Conservation (phyloP, 2,113 vertebrate species). For the Myanophis thanlyinensis region DNA sequence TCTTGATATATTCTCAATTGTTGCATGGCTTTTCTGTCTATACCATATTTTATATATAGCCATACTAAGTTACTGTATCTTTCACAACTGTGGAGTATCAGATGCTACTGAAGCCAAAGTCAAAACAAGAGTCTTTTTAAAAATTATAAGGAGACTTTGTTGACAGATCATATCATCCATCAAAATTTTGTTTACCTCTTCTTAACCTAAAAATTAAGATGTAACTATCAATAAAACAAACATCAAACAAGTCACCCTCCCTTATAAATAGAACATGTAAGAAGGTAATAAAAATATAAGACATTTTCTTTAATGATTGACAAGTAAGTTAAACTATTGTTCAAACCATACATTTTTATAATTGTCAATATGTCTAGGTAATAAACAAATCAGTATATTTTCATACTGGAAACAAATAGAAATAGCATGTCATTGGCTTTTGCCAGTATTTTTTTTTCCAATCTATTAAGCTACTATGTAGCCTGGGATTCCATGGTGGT, state of each 20-base stretch:
- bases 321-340: conserved; percentile 9
- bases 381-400: background rate
- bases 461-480: background rate
- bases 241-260: background rate
- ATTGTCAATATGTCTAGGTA: background rate
- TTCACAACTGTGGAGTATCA: background rate
- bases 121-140: background rate
- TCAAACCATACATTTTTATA: background rate
- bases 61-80: background rate
- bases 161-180: background rate
- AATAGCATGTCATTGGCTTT: background rate
- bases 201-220: background rate
- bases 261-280: background rate
- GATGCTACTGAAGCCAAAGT: background rate
- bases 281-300: background rate
- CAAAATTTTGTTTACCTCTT: background rate
- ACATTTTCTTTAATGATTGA: background rate
- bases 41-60: background rate
- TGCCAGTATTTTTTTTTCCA: background rate
- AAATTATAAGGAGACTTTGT: background rate
- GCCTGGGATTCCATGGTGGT: background rate
- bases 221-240: background rate
- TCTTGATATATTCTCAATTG: background rate
- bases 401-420: background rate
- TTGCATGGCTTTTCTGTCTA: no score